A percentile compares a stretch with the other conserved stretches of the same genome.
phyloP scores from a whole-genome alignment of 2,797 vertebrate species.

The Synanceia verrucosa region DNA sequence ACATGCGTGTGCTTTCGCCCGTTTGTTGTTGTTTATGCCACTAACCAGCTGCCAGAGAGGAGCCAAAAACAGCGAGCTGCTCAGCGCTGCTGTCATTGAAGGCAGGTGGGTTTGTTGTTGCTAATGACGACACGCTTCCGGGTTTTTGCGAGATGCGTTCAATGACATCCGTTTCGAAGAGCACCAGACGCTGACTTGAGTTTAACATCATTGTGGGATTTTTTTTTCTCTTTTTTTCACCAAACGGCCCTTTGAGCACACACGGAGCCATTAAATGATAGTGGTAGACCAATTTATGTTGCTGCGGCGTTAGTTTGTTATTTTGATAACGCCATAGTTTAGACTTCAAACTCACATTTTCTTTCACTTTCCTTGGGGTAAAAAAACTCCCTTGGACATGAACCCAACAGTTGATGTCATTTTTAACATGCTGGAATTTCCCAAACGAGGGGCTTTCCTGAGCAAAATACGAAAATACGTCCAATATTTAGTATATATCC shows the following conservation, averaged over 20 bases:
- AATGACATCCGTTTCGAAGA: fast-evolving
- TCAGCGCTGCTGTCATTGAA: conserved; percentile 25
- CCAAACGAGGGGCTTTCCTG: conserved; percentile 35
- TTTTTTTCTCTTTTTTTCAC: no score
- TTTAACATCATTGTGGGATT: background rate
- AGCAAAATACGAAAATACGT: background rate
- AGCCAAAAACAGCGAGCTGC: background rate
- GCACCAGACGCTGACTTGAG: fast-evolving
- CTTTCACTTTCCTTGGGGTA: conserved; percentile 6
- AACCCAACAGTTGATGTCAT: background rate
- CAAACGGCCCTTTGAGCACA: background rate
- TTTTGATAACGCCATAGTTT: background rate
- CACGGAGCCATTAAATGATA: background rate
- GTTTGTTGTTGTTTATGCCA: background rate
- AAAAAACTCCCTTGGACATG: fast-evolving
- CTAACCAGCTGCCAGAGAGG: background rate
- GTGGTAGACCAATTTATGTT: background rate
- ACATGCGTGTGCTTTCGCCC: background rate
- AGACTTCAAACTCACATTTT: background rate
- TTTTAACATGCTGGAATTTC: conserved; percentile 36
- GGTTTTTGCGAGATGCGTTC: conserved; percentile 47
- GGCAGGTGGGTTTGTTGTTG: conserved; percentile 67
- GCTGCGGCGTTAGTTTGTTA: fast-evolving
- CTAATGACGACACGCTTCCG: conserved; percentile 65
- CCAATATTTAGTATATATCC: background rate